These are phyloP conservation scores for Pachypeltis micranthus DNA, from an alignment of 1,140 invertebrate species.

Conservation along the genomic window DNA sequence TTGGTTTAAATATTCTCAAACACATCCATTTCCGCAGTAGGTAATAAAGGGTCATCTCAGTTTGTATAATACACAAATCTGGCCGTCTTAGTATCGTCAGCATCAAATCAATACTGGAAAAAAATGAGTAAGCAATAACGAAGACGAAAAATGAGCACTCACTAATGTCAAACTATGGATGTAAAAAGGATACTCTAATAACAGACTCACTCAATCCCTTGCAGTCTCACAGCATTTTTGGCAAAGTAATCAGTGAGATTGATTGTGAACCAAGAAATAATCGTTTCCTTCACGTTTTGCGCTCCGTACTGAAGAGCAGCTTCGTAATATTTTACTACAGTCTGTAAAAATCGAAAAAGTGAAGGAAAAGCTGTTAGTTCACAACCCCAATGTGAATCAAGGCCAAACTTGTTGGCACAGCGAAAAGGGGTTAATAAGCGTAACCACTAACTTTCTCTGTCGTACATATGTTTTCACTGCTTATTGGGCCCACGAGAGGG, in stretches of 20 bases:
- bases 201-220: conserved; percentile 39
- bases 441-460: too few relatives aligned
- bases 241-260: conserved; percentile 50
- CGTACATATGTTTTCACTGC: too few relatives aligned
- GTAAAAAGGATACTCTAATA: not conserved
- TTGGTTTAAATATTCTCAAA: conserved; percentile 25
- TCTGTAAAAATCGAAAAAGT: too few relatives aligned
- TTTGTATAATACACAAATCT: conserved; percentile 63
- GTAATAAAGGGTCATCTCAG: conserved; percentile 67
- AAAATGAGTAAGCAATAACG: conserved; percentile 14
- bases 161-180: too few relatives aligned
- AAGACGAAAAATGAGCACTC: not conserved
- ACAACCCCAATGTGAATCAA: too few relatives aligned
- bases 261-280: conserved; percentile 55
- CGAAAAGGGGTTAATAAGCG: too few relatives aligned
- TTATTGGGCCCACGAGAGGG: too few relatives aligned
- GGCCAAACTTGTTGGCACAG: too few relatives aligned
- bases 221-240: conserved; percentile 42
- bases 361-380: too few relatives aligned
- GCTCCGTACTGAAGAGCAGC: conserved; percentile 55
- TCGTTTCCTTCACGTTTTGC: conserved; percentile 44
- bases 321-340: conserved; percentile 55
- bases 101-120: conserved; percentile 48
- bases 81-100: conserved; percentile 47
- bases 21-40: conserved; percentile 58